Evolutionary conservation across 2,797 vertebrate genomes (phyloP), one percentile per base, ranked within the genome.

Genomic region (Zenarchopterus dispar): DNA sequence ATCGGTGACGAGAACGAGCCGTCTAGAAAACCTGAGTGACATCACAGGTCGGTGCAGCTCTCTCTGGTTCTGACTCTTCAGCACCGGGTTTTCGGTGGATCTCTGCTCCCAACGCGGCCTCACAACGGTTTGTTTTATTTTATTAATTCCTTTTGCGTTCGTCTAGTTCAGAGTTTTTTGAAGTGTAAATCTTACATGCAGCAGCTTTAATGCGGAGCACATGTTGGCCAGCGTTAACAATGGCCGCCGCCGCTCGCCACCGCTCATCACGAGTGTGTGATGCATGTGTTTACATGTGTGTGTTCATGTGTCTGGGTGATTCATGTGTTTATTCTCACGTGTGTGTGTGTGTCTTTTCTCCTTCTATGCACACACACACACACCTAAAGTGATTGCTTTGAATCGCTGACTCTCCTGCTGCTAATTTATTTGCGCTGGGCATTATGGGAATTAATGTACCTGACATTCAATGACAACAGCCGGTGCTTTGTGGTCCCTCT

Each of bases 401-500:
- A 96, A 95, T 96, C 95, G 93, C 89, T 91, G 94, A 92, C 94
- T 90, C 94, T 93, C 83, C 91, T 85, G 92, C 94, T 95, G 94
- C 94, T 96, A 95, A 96, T 97, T 96, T 96, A 94, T 93, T 93
- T 93, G 90, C 91, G 56, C 93, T 88, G 94, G 94, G 96, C 95
- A 96, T 97, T 96, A 93, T 96, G 96, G 95, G 96, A 97, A 96
- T 97, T 95, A 96, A 96, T 92, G 93, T 94, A 95, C 96, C 95
- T 96, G 95, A 96, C 96, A 96, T 92, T 93, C 93, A 91, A 90
- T 94, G 95, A 96, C 95, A 95, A 94, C 94, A 94, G 93, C 92
- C 82, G 90, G 80, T 85, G 93, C 93, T 95, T 90, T 96, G 94
- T 95, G 94, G 94, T 87, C 93, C 89, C 33, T 36, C 92, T 94